A percentile compares a stretch with the other conserved stretches of the same genome.
Evolutionary conservation across 2,113 vertebrate species (phyloP).

Genomic region (Myiozetetes cayanensis): DNA sequence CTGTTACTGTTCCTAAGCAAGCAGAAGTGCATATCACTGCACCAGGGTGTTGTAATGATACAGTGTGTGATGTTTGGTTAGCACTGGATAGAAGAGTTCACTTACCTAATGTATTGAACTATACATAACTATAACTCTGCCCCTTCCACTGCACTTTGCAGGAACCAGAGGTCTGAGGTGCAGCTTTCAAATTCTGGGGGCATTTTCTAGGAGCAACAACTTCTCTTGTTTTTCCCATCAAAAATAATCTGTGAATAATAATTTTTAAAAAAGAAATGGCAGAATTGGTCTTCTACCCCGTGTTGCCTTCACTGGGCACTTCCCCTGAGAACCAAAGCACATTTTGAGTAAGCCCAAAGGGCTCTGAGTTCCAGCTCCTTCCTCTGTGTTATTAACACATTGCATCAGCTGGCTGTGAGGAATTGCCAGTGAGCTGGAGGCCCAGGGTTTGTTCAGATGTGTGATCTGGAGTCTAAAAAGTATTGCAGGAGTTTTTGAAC

Average conservation of each 20-base stretch:
- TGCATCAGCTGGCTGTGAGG: background rate
- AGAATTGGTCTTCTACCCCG: background rate
- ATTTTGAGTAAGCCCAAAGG: background rate
- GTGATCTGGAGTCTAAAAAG: background rate
- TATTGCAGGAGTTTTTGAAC: background rate
- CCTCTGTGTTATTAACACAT: background rate
- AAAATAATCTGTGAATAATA: background rate
- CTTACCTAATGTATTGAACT: slow-evolving; percentile 18
- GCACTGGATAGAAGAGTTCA: background rate
- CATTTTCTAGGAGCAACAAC: background rate
- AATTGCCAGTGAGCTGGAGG: background rate
- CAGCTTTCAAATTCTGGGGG: background rate
- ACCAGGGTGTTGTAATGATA: background rate
- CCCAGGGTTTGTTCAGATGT: background rate
- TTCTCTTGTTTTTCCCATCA: background rate
- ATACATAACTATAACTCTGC: background rate
- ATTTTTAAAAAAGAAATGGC: background rate
- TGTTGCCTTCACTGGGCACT: background rate
- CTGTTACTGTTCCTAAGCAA: background rate
- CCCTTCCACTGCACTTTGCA: background rate
- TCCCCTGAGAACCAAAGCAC: background rate
- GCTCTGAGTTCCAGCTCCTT: background rate
- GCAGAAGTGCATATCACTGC: background rate
- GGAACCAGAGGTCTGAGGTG: background rate
- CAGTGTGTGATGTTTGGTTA: background rate